These are phyloP conservation scores for Pocillopora damicornis DNA, from an alignment of 64 coral and sea anemone species.

Conservation along the genomic window DNA sequence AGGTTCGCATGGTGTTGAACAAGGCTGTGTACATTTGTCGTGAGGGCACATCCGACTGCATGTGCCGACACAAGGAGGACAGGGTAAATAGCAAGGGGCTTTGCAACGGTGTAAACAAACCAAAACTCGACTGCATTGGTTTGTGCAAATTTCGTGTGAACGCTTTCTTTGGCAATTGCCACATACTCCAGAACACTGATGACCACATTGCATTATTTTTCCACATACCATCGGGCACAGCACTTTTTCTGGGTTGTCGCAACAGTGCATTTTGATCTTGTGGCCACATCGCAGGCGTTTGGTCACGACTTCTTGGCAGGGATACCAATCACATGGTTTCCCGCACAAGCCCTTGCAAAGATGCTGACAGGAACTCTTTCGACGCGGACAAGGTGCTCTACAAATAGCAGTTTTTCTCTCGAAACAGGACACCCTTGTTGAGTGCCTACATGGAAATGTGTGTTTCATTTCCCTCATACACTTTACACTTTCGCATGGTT, in stretches of 20 bases:
- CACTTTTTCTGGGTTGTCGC: conserved; percentile 1
- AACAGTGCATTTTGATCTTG: conserved; percentile 39
- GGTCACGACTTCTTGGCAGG: conserved; percentile 2
- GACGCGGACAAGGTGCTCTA: conserved; percentile 3
- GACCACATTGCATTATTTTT: conserved; percentile 51
- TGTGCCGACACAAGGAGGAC: conserved; percentile 54
- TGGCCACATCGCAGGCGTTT: conserved; percentile 56
- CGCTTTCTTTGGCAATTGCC: conserved; percentile 25
- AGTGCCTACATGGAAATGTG: conserved; percentile 44
- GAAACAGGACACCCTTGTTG: conserved; percentile 10
- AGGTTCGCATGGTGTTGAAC: conserved; percentile 36
- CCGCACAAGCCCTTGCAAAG: conserved; percentile 34
- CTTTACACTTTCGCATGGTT: conserved; percentile 6
- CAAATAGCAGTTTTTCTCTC: conserved; percentile 18
- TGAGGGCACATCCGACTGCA: conserved; percentile 60
- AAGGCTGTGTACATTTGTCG: conserved; percentile 15
- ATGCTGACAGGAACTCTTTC: conserved; percentile 1
- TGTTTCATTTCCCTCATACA: conserved; percentile 30
- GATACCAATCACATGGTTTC: conserved; percentile 30
- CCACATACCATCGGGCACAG: conserved; percentile 15
- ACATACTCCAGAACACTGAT: conserved; percentile 59
- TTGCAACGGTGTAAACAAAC: conserved; percentile 63
- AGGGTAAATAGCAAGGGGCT: conserved; percentile 49
- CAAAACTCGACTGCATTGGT: conserved; percentile 38
- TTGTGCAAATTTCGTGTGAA: conserved; percentile 46